Evolutionary conservation across 2,113 vertebrate species (phyloP), one percentile per base, ranked within the genome.

Genomic region (Etheostoma cragini): DNA sequence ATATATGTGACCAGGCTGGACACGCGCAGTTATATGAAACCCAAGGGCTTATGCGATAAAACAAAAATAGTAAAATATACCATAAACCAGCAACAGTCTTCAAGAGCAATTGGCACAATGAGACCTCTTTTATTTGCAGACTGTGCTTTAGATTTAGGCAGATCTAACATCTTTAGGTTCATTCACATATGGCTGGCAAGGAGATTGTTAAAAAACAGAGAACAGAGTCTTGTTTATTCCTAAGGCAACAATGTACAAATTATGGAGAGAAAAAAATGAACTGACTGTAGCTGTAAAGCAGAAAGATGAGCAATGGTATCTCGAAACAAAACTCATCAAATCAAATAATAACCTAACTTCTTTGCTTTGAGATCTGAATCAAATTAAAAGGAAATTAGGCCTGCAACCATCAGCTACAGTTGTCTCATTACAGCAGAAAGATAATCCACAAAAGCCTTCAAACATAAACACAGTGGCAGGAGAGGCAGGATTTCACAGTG

Each of bases 331-430:
- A 91, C 78, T 91, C 91, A 90, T 92, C 91, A 89, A 91, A 90
- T 89, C 90, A 91, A 93, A 93, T 91, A 91, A 93, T 90, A 92
- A 90, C 83, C 86, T 78, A 88, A 92, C 76, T 92, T 91, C 88
- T 92, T 83, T 87, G 82, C 92, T 66, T 78, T 87, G 91, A 93
- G 91, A 91, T 92, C 65, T 67, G 86, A 91, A 94, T 94, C 89
- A 91, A 92, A 94, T 94, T 94, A 92, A 92, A 93, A 92, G 87
- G 72, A 92, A 93, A 94, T 91, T 91, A 93, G 90, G 90, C 92
- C 91, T 80, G 80, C 78, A 92, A 88, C 91, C 90, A 92, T 89
- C 91, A 91, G 90, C 80, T 84, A 82, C 88, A 89, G 85, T 91
- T 89, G 90, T 93, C 91, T 93, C 89, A 93, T 92, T 92, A 94